Evolutionary conservation across 2,797 vertebrate species (phyloP).

Genomic region (Manis crassicaudata): DNA sequence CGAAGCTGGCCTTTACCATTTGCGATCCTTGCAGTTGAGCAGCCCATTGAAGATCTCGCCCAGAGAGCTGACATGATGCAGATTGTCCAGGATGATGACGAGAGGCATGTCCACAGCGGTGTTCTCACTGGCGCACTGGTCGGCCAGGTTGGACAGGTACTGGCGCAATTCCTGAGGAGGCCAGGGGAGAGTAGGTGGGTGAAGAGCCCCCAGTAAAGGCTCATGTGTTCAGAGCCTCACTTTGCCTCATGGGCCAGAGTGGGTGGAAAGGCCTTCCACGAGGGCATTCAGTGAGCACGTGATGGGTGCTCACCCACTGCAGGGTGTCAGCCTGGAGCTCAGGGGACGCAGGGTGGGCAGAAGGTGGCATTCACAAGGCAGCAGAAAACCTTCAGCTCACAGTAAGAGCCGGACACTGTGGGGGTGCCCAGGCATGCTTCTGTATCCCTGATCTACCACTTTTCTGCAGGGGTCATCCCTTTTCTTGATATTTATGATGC

Average conservation of each 20-base stretch:
- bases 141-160: slow-evolving; percentile 95
- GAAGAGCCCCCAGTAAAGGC: rapidly evolving
- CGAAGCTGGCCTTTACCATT: slow-evolving; percentile 87
- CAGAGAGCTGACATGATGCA: slow-evolving; percentile 96
- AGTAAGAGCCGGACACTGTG: background rate
- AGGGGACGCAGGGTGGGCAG: rapidly evolving
- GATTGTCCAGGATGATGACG: slow-evolving; percentile 97
- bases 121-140: slow-evolving; percentile 93
- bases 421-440: background rate
- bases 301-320: rapidly evolving
- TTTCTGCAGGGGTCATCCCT: background rate
- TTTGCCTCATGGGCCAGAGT: rapidly evolving
- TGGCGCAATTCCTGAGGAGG: slow-evolving; percentile 93
- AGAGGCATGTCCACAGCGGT: slow-evolving; percentile 92
- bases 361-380: too few species aligned
- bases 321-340: rapidly evolving
- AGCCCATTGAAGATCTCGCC: slow-evolving; percentile 98
- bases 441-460: background rate
- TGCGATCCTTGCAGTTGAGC: slow-evolving; percentile 95
- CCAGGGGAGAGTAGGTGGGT: background rate
- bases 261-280: rapidly evolving
- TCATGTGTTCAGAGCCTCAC: rapidly evolving
- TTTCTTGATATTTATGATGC: background rate
- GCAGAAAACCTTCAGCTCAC: background rate
- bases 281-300: rapidly evolving